Evolutionary conservation across 2,797 vertebrate species (phyloP).

Genomic region (Distichodus sexfasciatus): DNA sequence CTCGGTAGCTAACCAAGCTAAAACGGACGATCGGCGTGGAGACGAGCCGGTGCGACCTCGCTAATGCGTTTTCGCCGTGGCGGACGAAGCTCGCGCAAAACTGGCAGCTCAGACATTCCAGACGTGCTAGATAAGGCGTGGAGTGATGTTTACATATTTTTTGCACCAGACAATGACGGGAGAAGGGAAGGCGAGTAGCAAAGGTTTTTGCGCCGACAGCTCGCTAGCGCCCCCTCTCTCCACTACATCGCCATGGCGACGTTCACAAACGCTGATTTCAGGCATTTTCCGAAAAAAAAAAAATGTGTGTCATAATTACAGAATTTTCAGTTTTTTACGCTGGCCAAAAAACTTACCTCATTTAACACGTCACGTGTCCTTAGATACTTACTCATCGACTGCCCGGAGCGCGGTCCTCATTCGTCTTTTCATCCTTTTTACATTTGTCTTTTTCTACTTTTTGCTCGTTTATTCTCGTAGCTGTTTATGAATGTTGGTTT

Average conservation of each 20-base stretch:
- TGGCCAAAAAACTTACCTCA: neutral
- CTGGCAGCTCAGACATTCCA: constrained; percentile 57
- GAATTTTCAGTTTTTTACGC: no score
- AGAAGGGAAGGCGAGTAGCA: constrained; percentile 33
- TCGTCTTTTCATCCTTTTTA: constrained; percentile 67
- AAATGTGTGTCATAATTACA: no score
- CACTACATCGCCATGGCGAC: no score
- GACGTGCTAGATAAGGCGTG: constrained; percentile 41
- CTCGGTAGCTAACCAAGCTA: no score
- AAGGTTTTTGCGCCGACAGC: constrained; percentile 26
- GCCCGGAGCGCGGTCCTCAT: constrained; percentile 27
- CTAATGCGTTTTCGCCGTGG: constrained; percentile 7
- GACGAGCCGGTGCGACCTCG: no score
- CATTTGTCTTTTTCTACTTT: constrained; percentile 62
- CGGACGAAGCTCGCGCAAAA: constrained; percentile 7
- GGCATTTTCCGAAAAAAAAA: no score
- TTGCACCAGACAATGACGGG: constrained; percentile 66
- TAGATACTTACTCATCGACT: neutral
- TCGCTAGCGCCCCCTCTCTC: constrained; percentile 18
- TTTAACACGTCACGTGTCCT: constrained; percentile 2
- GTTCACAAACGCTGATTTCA: no score
- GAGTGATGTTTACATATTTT: constrained; percentile 60
- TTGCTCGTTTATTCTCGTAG: constrained; percentile 70
- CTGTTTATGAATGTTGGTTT: constrained; percentile 69
- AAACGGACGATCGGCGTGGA: no score